phyloP scores from a whole-genome alignment of 2,888 invertebrate genomes.

The Diarsia rubi region DNA sequence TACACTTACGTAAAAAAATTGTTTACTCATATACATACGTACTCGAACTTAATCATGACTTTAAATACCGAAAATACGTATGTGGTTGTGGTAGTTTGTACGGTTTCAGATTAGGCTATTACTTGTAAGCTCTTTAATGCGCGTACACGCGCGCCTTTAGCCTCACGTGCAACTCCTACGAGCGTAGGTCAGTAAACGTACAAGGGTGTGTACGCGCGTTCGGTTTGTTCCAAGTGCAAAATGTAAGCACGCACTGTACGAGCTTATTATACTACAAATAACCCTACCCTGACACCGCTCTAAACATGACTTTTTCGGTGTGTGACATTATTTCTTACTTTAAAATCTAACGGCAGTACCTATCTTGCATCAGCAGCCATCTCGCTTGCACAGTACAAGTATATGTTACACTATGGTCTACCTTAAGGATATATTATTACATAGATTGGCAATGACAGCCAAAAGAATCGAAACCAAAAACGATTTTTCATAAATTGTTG shows the following conservation, averaged over 20 bases:
- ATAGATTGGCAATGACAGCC: conserved; percentile 1
- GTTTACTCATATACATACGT: neutral
- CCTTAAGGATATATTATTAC: conserved; percentile 28
- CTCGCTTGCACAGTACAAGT: conserved; percentile 33
- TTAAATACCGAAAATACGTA: neutral
- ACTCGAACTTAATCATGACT: neutral
- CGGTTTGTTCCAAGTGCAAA: neutral
- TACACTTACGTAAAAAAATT: neutral
- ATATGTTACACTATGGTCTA: conserved; percentile 15
- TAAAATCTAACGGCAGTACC: conserved; percentile 14
- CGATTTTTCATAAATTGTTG: neutral
- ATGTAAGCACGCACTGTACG: neutral
- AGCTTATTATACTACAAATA: neutral
- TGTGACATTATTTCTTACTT: neutral
- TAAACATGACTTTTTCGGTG: neutral
- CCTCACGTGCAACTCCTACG: neutral
- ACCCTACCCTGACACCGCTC: neutral
- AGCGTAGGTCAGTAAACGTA: neutral
- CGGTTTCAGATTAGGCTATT: neutral
- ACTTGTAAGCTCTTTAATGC: neutral
- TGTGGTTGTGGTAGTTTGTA: no score
- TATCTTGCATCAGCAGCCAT: conserved; percentile 19
- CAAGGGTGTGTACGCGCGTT: neutral
- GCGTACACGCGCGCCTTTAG: no score
- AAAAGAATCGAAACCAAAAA: neutral